Evolutionary conservation across 2,797 vertebrate species (phyloP).

Genomic region (Echeneis naucrates): DNA sequence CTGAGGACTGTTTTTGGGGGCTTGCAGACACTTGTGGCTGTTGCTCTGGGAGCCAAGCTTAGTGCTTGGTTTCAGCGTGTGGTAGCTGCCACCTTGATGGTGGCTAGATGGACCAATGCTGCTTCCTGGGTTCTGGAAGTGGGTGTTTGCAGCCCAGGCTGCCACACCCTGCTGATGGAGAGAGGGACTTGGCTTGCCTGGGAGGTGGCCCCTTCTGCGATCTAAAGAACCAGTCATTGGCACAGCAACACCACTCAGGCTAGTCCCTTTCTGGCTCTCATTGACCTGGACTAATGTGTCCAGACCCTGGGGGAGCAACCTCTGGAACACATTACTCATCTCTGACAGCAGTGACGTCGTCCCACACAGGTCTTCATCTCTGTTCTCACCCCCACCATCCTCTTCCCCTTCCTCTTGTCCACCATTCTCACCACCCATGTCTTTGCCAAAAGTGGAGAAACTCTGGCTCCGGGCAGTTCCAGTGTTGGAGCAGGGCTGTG

Average conservation of each 20-base stretch:
- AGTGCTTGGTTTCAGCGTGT: constrained; percentile 80
- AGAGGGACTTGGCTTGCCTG: constrained; percentile 86
- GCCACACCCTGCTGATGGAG: constrained; percentile 94
- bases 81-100: constrained; percentile 79
- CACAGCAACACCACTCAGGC: constrained; percentile 68
- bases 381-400: constrained; percentile 64
- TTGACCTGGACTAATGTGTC: constrained; percentile 89
- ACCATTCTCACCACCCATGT: constrained; percentile 70
- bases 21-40: constrained; percentile 64
- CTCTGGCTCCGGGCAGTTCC: constrained; percentile 90
- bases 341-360: constrained; percentile 93
- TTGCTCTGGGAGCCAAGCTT: constrained; percentile 75
- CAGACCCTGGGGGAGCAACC: constrained; percentile 90
- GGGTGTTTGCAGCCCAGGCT: constrained; percentile 96
- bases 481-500: constrained; percentile 81
- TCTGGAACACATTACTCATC: constrained; percentile 98
- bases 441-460: constrained; percentile 97
- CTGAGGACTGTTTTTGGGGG: constrained; percentile 73
- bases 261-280: constrained; percentile 84
- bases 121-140: constrained; percentile 94
- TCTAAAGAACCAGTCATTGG: constrained; percentile 88
- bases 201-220: constrained; percentile 89
- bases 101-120: constrained; percentile 87
- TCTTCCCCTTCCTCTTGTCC: constrained; percentile 82
- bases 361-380: constrained; percentile 85